Conservation (phyloP, 2,888 invertebrate genomes). For the Falcaria lacertinaria region DNA sequence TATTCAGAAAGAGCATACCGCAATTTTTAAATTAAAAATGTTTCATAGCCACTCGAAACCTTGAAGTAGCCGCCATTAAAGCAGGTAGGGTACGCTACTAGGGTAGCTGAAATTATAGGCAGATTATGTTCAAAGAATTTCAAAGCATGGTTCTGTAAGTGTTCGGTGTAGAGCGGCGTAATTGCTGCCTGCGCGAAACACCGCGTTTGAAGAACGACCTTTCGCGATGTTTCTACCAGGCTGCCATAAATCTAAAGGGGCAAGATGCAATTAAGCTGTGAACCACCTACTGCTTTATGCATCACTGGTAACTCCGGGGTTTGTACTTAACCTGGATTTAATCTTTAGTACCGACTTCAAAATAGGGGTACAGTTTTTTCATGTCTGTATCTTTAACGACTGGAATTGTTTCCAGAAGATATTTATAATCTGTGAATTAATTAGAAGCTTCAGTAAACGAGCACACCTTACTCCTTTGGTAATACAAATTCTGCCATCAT, state of each 20-base stretch:
- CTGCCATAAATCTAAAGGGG: constrained; percentile 37
- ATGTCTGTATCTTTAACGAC: too few species aligned
- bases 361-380: too few species aligned
- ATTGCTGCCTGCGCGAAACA: constrained; percentile 56
- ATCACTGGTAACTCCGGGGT: background rate
- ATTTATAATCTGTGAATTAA: too few species aligned
- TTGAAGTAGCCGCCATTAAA: constrained; percentile 1
- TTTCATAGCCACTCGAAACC: background rate
- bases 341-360: background rate
- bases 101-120: constrained; percentile 37
- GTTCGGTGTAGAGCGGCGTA: constrained; percentile 33
- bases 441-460: too few species aligned
- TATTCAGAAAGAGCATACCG: too few species aligned
- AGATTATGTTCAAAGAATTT: constrained; percentile 43
- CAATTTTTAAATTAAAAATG: too few species aligned
- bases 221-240: constrained; percentile 44
- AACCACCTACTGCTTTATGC: background rate
- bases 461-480: too few species aligned
- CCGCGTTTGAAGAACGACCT: constrained; percentile 52
- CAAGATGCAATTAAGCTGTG: constrained; percentile 36
- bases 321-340: background rate
- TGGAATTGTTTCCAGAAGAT: too few species aligned
- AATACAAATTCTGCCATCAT: too few species aligned
- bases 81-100: constrained; percentile 31
- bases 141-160: constrained; percentile 14